phyloP scores from a whole-genome alignment of 30 jellyfish, hydroid and myxozoan genomes.

The Calvadosia cruxmelitensis region DNA sequence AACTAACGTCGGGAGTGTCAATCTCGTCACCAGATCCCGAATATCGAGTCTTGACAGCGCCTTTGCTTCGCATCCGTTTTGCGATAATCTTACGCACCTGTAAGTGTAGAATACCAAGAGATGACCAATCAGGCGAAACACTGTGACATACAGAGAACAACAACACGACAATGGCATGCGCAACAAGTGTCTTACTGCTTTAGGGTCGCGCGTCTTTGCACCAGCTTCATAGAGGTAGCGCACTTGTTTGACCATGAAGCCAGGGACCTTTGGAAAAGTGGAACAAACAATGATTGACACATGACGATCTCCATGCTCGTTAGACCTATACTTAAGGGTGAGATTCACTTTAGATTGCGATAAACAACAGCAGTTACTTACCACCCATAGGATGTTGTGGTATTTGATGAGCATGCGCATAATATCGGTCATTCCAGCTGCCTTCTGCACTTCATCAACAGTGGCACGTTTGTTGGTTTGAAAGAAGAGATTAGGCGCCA shows the following conservation, averaged over 20 bases:
- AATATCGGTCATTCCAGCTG: constrained; percentile 87
- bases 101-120: no score
- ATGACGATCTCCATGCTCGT: neutral
- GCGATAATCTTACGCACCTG: constrained; percentile 85
- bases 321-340: neutral
- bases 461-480: constrained; percentile 44
- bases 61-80: constrained; percentile 43
- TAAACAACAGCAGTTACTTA: constrained; percentile 15
- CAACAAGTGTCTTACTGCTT: constrained; percentile 86
- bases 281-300: no score
- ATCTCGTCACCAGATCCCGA: constrained; percentile 56
- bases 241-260: constrained; percentile 85
- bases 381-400: constrained; percentile 78
- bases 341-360: neutral
- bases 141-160: neutral
- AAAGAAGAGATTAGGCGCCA: constrained; percentile 91
- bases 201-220: constrained; percentile 72
- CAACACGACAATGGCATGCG: no score
- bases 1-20: constrained; percentile 45
- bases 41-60: constrained; percentile 12
- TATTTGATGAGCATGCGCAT: constrained; percentile 87
- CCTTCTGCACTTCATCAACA: constrained; percentile 57
- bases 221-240: constrained; percentile 90
- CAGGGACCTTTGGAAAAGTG: no score
- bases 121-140: neutral